phyloP scores from a whole-genome alignment of 2,797 vertebrate genomes.

The Danio kyathit region DNA sequence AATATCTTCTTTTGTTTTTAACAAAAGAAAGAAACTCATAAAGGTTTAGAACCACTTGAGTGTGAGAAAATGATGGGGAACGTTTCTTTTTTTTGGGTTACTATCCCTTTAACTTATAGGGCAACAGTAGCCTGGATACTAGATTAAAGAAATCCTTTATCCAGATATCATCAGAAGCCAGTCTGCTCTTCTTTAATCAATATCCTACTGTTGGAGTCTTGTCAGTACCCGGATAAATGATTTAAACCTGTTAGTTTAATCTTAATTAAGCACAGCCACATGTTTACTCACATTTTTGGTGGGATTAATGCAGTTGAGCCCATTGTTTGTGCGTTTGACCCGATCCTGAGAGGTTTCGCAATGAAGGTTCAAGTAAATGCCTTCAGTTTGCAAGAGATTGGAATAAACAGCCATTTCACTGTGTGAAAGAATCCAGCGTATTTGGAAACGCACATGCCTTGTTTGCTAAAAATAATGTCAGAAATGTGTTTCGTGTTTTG shows the following conservation, averaged over 20 bases:
- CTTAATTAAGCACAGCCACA: slow-evolving; percentile 17
- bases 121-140: not conserved
- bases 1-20: no score
- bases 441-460: not conserved
- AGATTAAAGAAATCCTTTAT: not conserved
- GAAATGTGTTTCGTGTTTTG: not conserved
- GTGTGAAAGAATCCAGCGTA: not conserved
- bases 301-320: slow-evolving; percentile 31
- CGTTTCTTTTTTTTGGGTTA: no score
- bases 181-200: slow-evolving; percentile 46
- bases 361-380: not conserved
- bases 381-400: not conserved
- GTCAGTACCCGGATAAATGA: slow-evolving; percentile 38
- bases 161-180: slow-evolving; percentile 32
- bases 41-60: no score
- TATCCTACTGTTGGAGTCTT: slow-evolving; percentile 35
- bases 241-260: slow-evolving; percentile 43
- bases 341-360: slow-evolving; percentile 14
- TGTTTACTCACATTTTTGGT: slow-evolving; percentile 45
- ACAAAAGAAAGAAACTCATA: no score
- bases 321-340: slow-evolving; percentile 11
- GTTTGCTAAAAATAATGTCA: not conserved
- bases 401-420: slow-evolving; percentile 9
- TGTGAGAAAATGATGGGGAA: no score
- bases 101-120: not conserved